These are phyloP conservation scores for Brachionus rotundiformis DNA, from an alignment of 1,140 invertebrate species.

Conservation along the genomic window DNA sequence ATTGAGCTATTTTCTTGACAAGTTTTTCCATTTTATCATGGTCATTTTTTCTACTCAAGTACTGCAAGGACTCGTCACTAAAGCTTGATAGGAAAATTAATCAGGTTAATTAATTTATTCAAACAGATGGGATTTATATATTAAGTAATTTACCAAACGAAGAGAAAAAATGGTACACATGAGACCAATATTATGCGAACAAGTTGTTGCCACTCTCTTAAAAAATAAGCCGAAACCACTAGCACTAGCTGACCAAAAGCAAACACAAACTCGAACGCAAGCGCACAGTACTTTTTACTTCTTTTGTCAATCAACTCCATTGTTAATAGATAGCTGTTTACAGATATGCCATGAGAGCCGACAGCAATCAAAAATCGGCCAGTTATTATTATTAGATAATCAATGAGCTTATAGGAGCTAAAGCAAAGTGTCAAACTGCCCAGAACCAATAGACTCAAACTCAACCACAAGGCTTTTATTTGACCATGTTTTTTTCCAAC, in stretches of 20 bases:
- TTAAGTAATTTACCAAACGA: conserved; percentile 12
- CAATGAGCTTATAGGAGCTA: not conserved
- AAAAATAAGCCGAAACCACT: conserved; percentile 20
- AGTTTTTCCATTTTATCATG: conserved; percentile 56
- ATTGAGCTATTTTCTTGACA: conserved; percentile 54
- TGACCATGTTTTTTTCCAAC: conserved; percentile 22
- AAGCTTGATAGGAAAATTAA: too few species aligned
- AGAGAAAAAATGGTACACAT: conserved; percentile 32
- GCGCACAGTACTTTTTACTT: not conserved
- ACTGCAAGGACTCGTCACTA: conserved; percentile 58
- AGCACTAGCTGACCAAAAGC: conserved; percentile 45
- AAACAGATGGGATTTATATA: too few species aligned
- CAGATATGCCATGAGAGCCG: conserved; percentile 31
- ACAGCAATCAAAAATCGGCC: conserved; percentile 31
- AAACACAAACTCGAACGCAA: conserved; percentile 46
- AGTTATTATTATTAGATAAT: not conserved
- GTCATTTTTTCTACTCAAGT: conserved; percentile 55
- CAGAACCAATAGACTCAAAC: not conserved
- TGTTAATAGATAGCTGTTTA: conserved; percentile 22
- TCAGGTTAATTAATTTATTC: too few species aligned
- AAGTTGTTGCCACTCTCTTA: conserved; percentile 21
- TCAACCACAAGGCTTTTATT: not conserved
- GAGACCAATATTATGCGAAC: not conserved
- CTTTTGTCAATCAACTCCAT: conserved; percentile 30
- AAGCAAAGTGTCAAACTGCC: not conserved